Evolutionary conservation across 2,113 vertebrate genomes (phyloP), one percentile per base, ranked within the genome.

Genomic region (Nipponia nippon): DNA sequence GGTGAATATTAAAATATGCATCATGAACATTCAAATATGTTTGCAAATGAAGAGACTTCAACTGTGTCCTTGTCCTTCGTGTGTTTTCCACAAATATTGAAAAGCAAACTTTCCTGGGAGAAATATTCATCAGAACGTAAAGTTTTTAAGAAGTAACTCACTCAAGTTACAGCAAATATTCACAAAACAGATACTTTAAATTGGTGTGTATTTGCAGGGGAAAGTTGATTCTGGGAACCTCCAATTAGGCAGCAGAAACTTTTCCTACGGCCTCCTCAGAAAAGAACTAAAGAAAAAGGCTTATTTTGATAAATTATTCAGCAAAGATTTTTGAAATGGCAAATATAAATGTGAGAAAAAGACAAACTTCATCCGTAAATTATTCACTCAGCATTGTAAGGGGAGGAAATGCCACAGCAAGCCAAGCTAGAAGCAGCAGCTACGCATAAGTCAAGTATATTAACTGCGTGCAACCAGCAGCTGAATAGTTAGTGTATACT

Each of bases 301-400:
- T 95, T 63, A 84, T 87, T 75, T 36, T 78, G 86, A 95, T 89
- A 84, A 67, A 93, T 93, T 79, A 95, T 97, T 91, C 90, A 95
- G 61, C 84, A 85, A 52, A 32, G 72, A 84, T 71, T 89, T 93
- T n/a, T 87, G 50, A 92, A 81, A 95, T 50, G 44, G 77, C 32
- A 84, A 91, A 83, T 23, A 69, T 3, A 94, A 96, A 92, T n/a
- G 53, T 36, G 80, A 86, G 67, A 52, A 80, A 82, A 73, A 92
- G 90, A 82, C 83, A 66, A 87, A 50, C 32, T 49, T 78, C 2
- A 7, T 13, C 80, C 1, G 7, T 79, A 38, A 93, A 95, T 95
- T 78, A 90, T 89, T 93, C 80, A 71, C 50, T 90, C 30, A 4
- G 87, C 49, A 42, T 32, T 53, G 66, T 4, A 52, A 59, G 58